Conservation (phyloP, 23 tunicate species). For the Botrylloides violaceus region DNA sequence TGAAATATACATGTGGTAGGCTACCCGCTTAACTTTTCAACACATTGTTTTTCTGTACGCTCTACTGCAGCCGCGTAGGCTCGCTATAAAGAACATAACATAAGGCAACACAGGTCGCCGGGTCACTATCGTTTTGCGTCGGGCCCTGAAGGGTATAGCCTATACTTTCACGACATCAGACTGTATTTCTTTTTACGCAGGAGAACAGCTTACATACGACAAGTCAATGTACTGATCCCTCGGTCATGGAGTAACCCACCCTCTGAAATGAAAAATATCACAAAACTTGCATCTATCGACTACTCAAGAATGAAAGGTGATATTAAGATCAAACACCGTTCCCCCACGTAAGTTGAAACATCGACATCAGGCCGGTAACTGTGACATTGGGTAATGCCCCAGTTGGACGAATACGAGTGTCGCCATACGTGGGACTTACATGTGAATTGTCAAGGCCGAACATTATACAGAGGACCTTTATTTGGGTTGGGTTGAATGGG, state of each 20-base stretch:
- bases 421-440: no score
- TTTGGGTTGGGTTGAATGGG: no score
- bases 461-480: no score
- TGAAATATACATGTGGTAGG: no score
- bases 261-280: slow-evolving; percentile 2
- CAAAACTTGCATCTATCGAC: neutral
- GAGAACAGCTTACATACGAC: slow-evolving; percentile 51
- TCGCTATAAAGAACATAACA: no score
- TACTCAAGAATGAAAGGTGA: slow-evolving; percentile 16
- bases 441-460: no score
- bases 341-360: neutral
- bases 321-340: slow-evolving; percentile 20
- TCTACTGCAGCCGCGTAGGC: no score
- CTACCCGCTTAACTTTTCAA: no score
- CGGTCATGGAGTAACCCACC: slow-evolving; percentile 56
- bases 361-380: neutral
- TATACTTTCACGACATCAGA: neutral
- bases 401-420: no score
- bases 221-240: slow-evolving; percentile 45
- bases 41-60: no score
- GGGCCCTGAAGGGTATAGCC: neutral
- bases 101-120: no score
- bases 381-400: no score
- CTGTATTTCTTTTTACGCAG: slow-evolving; percentile 11
- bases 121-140: neutral